Evolutionary conservation across 2,888 invertebrate species (phyloP), one percentile per base, ranked within the genome.

Genomic region (Beris chalybata): DNA sequence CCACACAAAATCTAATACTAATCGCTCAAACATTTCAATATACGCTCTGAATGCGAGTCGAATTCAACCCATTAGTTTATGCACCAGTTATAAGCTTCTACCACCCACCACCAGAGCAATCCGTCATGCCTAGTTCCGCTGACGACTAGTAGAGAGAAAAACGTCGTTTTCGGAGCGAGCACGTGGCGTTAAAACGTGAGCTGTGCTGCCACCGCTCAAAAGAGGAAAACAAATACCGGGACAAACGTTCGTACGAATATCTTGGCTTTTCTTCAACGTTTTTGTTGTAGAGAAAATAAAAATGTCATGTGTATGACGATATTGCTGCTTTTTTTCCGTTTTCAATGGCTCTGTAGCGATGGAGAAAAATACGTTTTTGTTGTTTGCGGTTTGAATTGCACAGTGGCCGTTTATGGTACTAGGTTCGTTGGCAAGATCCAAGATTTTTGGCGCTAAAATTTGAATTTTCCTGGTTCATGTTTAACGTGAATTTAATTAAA

Each of bases 101-200:
- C 47, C 44, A 30, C 30, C 15, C 12, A 30, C 31, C 48, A 30
- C 30, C 11, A 52, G 52, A 32, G 59, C 3, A 45, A 58, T 30
- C 29, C 48, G 59, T 59, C 59, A 50, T 61, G 61, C 61, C 38
- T 52, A 52, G 61, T 50, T 52, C 38, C 52, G 30, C 15, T 13
- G 29, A 22, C 5, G 38, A 32, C 9, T 22, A 12, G 61, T 31
- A 12, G 43, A 38, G 45, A 44, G 52, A 59, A 59, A 61, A 52
- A 22, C 13, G 43, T 13, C 52, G 31, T 47, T 11, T 59, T 31
- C 38, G 50, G 54, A 45, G 30, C 32, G 59, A 65, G 70, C 70
- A 71, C 70, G 70, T 71, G 69, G 69, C 68, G 11, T 12, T 9
- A 52, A 66, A 68, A 71, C 70, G 70, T 71, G 70, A 71, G 61